phyloP scores from a whole-genome alignment of 2,797 vertebrate genomes.

The Tapirus indicus region DNA sequence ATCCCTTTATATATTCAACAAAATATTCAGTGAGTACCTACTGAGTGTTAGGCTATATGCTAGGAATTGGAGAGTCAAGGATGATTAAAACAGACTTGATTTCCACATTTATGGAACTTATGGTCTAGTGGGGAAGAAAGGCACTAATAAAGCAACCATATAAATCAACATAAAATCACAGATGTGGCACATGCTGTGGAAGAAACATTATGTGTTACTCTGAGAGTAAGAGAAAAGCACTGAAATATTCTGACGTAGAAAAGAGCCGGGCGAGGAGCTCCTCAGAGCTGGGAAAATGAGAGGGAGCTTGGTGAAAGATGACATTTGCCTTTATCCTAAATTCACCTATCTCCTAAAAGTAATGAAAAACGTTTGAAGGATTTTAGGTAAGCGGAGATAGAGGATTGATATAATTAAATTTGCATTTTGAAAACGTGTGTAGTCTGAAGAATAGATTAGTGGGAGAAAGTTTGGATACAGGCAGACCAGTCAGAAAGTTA shows the following conservation, averaged over 20 bases:
- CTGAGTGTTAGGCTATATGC: neutral
- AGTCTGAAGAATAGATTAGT: neutral
- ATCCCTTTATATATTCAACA: neutral
- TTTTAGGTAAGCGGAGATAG: neutral
- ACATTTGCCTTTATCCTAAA: neutral
- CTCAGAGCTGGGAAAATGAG: neutral
- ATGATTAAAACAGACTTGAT: neutral
- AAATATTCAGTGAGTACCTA: slow-evolving; percentile 12
- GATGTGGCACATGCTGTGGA: neutral
- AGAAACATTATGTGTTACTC: neutral
- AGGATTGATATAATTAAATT: neutral
- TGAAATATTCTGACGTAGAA: neutral
- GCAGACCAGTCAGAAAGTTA: neutral
- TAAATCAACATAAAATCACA: neutral
- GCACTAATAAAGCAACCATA: neutral
- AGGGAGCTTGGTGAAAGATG: neutral
- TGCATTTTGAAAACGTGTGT: neutral
- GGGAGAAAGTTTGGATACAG: neutral
- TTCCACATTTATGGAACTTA: neutral
- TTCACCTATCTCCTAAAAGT: neutral
- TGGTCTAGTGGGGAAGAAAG: neutral
- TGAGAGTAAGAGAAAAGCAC: neutral
- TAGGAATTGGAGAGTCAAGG: neutral
- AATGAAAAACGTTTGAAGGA: neutral
- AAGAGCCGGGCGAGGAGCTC: neutral